phyloP scores from a whole-genome alignment of 2,888 invertebrate genomes.

The Endotricha flammealis region DNA sequence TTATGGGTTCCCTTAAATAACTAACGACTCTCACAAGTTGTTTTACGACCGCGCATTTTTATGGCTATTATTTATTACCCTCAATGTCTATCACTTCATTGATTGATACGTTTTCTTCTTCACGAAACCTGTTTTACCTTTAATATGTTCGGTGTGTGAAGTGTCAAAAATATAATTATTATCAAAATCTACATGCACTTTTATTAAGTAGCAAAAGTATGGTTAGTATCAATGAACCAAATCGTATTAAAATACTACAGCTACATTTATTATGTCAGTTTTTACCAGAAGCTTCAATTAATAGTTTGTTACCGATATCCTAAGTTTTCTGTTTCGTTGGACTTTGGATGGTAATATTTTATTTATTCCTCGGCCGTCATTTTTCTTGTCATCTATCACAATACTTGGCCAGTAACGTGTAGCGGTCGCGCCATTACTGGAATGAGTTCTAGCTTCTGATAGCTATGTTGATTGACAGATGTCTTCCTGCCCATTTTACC shows the following conservation, averaged over 20 bases:
- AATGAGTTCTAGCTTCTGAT: slow-evolving; percentile 49
- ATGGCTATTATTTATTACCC: slow-evolving; percentile 38
- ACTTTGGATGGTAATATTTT: slow-evolving; percentile 13
- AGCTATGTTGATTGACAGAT: slow-evolving; percentile 55
- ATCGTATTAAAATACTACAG: no score
- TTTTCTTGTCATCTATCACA: slow-evolving; percentile 30
- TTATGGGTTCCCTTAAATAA: slow-evolving; percentile 63
- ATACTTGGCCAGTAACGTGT: slow-evolving; percentile 21
- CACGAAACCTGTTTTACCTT: background rate
- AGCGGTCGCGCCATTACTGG: slow-evolving; percentile 43
- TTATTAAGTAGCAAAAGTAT: no score
- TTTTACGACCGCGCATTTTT: slow-evolving; percentile 47
- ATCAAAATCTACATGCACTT: no score
- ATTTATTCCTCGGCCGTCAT: slow-evolving; percentile 30
- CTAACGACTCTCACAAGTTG: slow-evolving; percentile 47
- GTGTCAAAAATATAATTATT: no score
- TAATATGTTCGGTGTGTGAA: no score
- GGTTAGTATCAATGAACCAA: no score
- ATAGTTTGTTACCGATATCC: background rate
- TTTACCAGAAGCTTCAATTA: no score
- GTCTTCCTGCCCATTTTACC: slow-evolving; percentile 56
- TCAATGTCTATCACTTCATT: slow-evolving; percentile 37
- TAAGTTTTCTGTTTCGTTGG: background rate
- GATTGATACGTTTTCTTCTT: slow-evolving; percentile 30
- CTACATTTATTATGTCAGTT: no score